Base-by-base conservation (phyloP, 2,113 vertebrate genomes). In the Vicugna pacos region DNA sequence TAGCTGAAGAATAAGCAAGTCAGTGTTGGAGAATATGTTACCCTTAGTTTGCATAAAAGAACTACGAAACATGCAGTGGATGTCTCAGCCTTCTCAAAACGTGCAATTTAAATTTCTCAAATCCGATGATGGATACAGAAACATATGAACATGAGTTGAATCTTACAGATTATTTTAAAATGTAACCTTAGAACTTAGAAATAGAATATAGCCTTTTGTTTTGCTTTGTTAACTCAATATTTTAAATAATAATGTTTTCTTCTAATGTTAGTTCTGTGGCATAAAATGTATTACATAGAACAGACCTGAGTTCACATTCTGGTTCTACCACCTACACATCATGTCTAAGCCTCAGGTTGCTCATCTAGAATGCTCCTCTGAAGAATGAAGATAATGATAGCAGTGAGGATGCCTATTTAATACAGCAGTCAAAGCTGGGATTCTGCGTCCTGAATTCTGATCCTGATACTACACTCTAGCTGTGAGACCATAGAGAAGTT, bases 1-100 rank as follows among this genome's bases (percentile, higher is more conserved):
- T 97, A 77, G 90, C 52, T 6, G 85, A 95, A 97, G 62, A 97
- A 96, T 91, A 96, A 97, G 56, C 88, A 97, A 97, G 91, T 7
- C 46, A 35, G 35, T 75, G 70, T 98, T 98, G 54, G 54, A 91
- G 95, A 72, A 79, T 91, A 50, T 90, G 20, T 83, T 98, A 96
- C 72, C 95, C 0, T 86, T 64, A 73, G 96, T 96, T 98, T 97
- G 83, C 56, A 94, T 96, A 97, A 98, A 98, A 95, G 67, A 32
- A 64, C 65, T 85, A 94, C 92, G 97, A 95, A 98, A 93, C 6
- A 4, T 81, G 3, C 91, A 89, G 42, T 91, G 32, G 80, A 79
- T 42, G 38, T 42, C 38, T 42, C 38, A 42, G 38, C 5, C 38
- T 42, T 42, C 38, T 42, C 38, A 42, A 42, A 42, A 42, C 38